Conservation (phyloP, 2,888 invertebrate species). For the Andrena flavipes region DNA sequence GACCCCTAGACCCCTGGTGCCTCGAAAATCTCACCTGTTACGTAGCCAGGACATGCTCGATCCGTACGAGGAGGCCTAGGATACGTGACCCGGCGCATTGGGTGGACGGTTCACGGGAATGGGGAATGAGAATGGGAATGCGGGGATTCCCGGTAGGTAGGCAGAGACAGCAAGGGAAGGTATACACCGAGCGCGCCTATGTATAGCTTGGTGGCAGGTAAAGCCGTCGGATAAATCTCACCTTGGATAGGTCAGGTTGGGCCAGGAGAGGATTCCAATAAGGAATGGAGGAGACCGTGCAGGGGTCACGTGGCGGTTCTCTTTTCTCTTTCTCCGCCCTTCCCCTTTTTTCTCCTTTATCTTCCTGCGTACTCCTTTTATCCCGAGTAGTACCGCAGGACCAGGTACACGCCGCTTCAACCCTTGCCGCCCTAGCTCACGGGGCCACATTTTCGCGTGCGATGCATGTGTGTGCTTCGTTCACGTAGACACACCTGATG, state of each 20-base stretch:
- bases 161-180: slow-evolving; percentile 58
- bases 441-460: slow-evolving; percentile 57
- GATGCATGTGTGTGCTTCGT: slow-evolving; percentile 45
- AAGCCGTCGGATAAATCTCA: slow-evolving; percentile 80
- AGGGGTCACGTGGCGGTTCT: slow-evolving; percentile 76
- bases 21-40: slow-evolving; percentile 69
- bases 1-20: not conserved
- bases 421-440: slow-evolving; percentile 62
- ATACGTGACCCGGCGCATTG: slow-evolving; percentile 63
- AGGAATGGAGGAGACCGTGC: slow-evolving; percentile 71
- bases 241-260: slow-evolving; percentile 82
- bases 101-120: slow-evolving; percentile 60
- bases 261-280: slow-evolving; percentile 77
- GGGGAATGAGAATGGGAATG: slow-evolving; percentile 68
- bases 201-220: slow-evolving; percentile 76
- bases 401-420: slow-evolving; percentile 63
- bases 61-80: slow-evolving; percentile 48
- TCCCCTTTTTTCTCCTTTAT: slow-evolving; percentile 32
- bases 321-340: slow-evolving; percentile 51
- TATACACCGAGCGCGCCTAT: slow-evolving; percentile 49
- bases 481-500: slow-evolving; percentile 22
- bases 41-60: slow-evolving; percentile 52
- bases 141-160: slow-evolving; percentile 68
- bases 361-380: slow-evolving; percentile 51
- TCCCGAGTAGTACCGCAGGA: slow-evolving; percentile 47